phyloP scores from a whole-genome alignment of 23 tunicate genomes.

The Diplosoma virens region DNA sequence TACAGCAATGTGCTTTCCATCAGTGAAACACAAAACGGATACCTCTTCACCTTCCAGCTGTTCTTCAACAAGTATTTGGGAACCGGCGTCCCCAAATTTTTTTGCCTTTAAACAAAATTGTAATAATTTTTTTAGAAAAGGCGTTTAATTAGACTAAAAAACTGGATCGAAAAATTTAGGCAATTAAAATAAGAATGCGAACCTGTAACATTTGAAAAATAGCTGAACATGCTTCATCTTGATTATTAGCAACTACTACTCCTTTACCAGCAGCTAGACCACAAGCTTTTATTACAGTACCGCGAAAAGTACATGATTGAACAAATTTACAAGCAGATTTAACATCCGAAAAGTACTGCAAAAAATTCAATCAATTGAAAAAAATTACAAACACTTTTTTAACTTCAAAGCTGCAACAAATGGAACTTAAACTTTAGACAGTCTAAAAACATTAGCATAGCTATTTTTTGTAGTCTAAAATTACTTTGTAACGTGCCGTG shows the following conservation, averaged over 20 bases:
- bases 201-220: constrained; percentile 45
- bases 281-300: constrained; percentile 69
- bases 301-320: constrained; percentile 11
- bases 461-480: too few species aligned
- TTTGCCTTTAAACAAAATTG: constrained; percentile 27
- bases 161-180: too few species aligned
- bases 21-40: constrained; percentile 66
- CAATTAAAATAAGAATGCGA: background rate
- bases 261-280: constrained; percentile 88
- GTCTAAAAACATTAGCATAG: too few species aligned
- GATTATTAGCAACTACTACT: constrained; percentile 44
- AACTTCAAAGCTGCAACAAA: too few species aligned
- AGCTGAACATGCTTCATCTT: constrained; percentile 53
- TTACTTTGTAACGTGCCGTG: constrained; percentile 61
- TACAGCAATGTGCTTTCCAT: constrained; percentile 45
- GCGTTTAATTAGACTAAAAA: too few species aligned
- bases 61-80: constrained; percentile 51
- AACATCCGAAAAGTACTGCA: constrained; percentile 33
- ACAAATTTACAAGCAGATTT: constrained; percentile 49
- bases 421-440: too few species aligned
- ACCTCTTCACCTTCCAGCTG: constrained; percentile 66
- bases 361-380: too few species aligned
- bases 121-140: too few species aligned
- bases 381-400: too few species aligned
- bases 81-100: constrained; percentile 50